Base-by-base conservation (phyloP, 1,140 invertebrate species). In the Achatina immaculata region DNA sequence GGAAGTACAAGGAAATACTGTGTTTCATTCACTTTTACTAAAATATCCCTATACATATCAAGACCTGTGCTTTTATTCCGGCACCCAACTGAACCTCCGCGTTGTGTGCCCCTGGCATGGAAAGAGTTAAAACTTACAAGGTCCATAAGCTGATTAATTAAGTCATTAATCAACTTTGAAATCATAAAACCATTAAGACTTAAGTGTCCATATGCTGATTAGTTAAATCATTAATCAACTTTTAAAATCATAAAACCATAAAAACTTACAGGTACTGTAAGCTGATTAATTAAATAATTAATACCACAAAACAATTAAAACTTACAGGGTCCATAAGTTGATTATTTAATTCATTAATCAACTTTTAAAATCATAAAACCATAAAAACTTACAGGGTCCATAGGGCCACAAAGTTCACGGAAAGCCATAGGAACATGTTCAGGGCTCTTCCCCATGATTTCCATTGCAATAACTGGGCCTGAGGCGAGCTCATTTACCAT, bases 381-480 rank as follows among this genome's bases (percentile, higher is more conserved):
- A n/a, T 6, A 71, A 78, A 36, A 43, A 92, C 93, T 93, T 93
- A 96, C 95, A 9, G 96, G 95, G 93, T 98, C 96, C 84, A 94
- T 92, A 19, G 97, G 97, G 40, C 97, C 97, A 84, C 94, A 95
- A 80, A 97, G 93, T 88, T 95, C 94, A 83, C 97, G 93, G 90
- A 98, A 98, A 82, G 95, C 94, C 19, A 92, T 87, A 0, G 69
- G 74, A 16, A 78, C 68, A 11, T 69, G 55, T 3, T 48, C 51
- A 0, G 88, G 86, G 16, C 95, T 94, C 92, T 93, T 76, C 45
- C 86, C 72, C 92, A 93, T n/a, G 92, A 99, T 94, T 92, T 98
- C 96, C 91, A 99, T 92, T 11, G 94, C 96, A 43, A 98, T 93
- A 90, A 95, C 96, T 0, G 95, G 94, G 0, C 97, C 96, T 81